Evolutionary conservation across 2,888 invertebrate genomes (phyloP).

Genomic region (Lathronympha strigana): DNA sequence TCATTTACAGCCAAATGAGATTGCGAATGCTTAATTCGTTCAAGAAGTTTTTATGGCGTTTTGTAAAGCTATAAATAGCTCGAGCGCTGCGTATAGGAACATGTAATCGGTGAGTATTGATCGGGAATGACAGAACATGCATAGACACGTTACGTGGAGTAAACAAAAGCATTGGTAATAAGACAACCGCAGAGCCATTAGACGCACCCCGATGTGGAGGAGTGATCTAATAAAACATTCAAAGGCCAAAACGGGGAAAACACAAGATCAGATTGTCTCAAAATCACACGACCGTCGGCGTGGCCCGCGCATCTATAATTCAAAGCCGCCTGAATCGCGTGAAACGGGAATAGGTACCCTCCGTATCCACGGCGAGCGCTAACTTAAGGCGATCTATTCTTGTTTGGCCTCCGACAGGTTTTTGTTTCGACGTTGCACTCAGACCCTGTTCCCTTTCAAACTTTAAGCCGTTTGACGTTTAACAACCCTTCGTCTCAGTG

Average conservation of each 20-base stretch:
- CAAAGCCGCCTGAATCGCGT: constrained; percentile 59
- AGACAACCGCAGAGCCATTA: constrained; percentile 70
- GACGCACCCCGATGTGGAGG: constrained; percentile 65
- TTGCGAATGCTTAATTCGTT: constrained; percentile 37
- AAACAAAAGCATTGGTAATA: constrained; percentile 51
- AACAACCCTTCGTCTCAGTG: constrained; percentile 38
- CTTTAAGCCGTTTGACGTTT: constrained; percentile 41
- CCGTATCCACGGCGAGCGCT: constrained; percentile 51
- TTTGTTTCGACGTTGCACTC: constrained; percentile 40
- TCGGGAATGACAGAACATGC: constrained; percentile 23
- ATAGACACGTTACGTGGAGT: constrained; percentile 30
- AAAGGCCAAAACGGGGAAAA: constrained; percentile 75
- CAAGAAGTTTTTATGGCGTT: constrained; percentile 33
- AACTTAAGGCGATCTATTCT: constrained; percentile 67
- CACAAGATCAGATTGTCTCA: constrained; percentile 83
- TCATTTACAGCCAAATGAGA: constrained; percentile 63
- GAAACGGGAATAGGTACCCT: constrained; percentile 61
- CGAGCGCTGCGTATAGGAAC: background rate
- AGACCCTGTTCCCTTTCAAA: constrained; percentile 41
- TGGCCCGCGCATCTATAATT: constrained; percentile 78
- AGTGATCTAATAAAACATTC: constrained; percentile 80
- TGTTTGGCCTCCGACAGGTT: constrained; percentile 42
- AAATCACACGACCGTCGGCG: constrained; percentile 80
- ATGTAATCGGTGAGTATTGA: constrained; percentile 30
- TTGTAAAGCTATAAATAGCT: constrained; percentile 14